Percentiles rank a stretch among this genome's conserved stretches.
These are phyloP conservation scores for Fregetta grallaria DNA, from an alignment of 2,113 vertebrate genomes.

Conservation along the genomic window DNA sequence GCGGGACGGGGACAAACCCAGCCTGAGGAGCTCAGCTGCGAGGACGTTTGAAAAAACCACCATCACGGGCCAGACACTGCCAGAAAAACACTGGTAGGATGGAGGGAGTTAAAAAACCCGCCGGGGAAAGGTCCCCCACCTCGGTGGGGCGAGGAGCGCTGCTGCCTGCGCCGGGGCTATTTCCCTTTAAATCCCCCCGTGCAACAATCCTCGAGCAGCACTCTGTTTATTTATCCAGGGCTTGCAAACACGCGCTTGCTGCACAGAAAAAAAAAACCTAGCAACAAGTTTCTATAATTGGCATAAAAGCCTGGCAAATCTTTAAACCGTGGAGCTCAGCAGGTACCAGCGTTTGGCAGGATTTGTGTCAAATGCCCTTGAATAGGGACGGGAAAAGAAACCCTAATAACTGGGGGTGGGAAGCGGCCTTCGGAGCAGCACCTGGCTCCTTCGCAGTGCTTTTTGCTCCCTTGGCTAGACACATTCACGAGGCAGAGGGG, in stretches of 20 bases:
- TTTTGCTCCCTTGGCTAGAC: not conserved
- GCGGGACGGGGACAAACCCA: accelerated
- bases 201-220: not conserved
- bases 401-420: not conserved
- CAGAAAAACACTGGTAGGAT: not conserved
- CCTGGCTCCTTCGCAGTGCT: not conserved
- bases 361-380: conserved; percentile 1
- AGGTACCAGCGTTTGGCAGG: not conserved
- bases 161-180: not conserved
- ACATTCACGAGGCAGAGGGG: accelerated
- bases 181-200: not conserved
- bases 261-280: not conserved
- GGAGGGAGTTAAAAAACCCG: not conserved
- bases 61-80: not conserved
- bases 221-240: not conserved
- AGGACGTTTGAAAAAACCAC: not conserved
- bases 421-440: not conserved
- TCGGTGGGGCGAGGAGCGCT: not conserved
- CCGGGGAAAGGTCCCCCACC: accelerated
- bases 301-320: conserved; percentile 27
- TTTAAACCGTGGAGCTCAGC: not conserved
- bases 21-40: not conserved
- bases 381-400: not conserved
- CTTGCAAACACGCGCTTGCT: not conserved
- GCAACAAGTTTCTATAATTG: conserved; percentile 41